These are phyloP conservation scores for Tipula unca DNA, from an alignment of 2,888 invertebrate species.

Conservation along the genomic window DNA sequence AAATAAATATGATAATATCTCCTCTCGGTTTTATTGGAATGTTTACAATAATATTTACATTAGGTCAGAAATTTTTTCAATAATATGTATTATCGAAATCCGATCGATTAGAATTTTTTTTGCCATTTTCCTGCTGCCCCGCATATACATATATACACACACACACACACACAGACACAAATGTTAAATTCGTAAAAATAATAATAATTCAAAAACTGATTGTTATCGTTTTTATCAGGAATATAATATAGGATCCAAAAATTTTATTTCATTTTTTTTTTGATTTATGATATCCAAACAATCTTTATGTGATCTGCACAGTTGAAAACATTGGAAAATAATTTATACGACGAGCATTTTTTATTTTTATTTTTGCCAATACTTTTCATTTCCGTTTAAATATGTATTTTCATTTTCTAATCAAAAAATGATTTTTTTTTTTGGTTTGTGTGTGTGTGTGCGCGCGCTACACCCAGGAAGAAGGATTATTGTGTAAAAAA, in stretches of 20 bases:
- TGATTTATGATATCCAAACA: neutral
- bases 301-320: constrained; percentile 14
- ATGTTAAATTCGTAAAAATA: neutral
- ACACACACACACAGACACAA: neutral
- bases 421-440: neutral
- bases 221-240: neutral
- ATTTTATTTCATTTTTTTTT: neutral
- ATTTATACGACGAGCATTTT: neutral
- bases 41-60: neutral
- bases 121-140: neutral
- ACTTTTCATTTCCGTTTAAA: constrained; percentile 14
- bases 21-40: neutral
- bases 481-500: neutral
- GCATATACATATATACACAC: neutral
- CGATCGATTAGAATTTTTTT: neutral
- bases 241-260: neutral
- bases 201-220: constrained; percentile 14
- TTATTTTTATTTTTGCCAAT: neutral
- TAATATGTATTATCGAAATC: neutral
- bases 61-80: neutral
- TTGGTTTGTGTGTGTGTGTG: neutral
- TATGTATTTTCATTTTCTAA: neutral
- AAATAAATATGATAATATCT: neutral
- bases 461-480: neutral
- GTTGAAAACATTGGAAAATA: neutral